phyloP scores from a whole-genome alignment of 2,113 vertebrate species.

The Bagarius yarrelli region DNA sequence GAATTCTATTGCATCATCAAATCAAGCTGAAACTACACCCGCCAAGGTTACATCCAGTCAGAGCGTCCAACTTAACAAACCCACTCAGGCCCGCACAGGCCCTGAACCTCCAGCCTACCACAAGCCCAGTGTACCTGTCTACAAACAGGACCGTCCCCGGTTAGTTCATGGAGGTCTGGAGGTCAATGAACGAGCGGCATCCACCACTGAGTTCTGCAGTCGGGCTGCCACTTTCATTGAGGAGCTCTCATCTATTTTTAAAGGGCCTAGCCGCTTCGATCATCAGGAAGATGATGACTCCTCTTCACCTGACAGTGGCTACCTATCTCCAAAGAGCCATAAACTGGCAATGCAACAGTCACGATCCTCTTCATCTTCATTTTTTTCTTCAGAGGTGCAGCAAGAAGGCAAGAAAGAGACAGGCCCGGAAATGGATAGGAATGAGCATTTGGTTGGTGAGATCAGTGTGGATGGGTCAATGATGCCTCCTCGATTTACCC shows the following conservation, averaged over 20 bases:
- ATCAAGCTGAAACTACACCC: constrained; percentile 1
- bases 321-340: constrained; percentile 84
- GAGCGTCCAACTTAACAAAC: constrained; percentile 61
- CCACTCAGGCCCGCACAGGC: constrained; percentile 45
- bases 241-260: constrained; percentile 93
- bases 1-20: constrained; percentile 35
- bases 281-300: constrained; percentile 82
- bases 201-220: constrained; percentile 80
- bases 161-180: constrained; percentile 66
- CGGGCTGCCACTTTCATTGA: constrained; percentile 90
- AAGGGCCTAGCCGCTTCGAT: constrained; percentile 75
- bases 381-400: constrained; percentile 42
- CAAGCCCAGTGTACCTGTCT: constrained; percentile 62
- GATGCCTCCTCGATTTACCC: constrained; percentile 81
- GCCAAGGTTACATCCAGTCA: constrained; percentile 54
- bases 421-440: constrained; percentile 28
- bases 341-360: constrained; percentile 59
- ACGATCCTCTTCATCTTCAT: constrained; percentile 58
- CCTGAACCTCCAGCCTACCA: constrained; percentile 56
- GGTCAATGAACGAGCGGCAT: constrained; percentile 66
- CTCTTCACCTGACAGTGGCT: constrained; percentile 94
- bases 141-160: constrained; percentile 75
- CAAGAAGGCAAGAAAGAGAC: constrained; percentile 40
- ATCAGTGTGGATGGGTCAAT: constrained; percentile 53
- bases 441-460: constrained; percentile 50